Base-by-base conservation (phyloP, 2,797 vertebrate genomes). In the Gila robusta region DNA sequence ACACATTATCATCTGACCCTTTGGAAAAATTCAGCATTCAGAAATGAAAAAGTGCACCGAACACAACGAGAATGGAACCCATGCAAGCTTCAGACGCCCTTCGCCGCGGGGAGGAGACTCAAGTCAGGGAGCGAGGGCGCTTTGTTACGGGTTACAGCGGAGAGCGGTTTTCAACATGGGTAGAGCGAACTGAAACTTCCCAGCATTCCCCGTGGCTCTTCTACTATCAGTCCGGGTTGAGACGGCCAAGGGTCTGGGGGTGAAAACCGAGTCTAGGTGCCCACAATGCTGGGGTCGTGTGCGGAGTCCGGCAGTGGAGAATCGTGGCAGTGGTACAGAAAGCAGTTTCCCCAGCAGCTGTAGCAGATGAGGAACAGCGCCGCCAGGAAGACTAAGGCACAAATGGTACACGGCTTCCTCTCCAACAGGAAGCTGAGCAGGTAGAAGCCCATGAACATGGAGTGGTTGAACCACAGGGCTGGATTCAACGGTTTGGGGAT, bases 371-470 rank as follows among this genome's bases (percentile, higher is more conserved):
- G 98, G 90, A 99, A 98, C 3, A 99, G 94, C 84, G 98, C 98
- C 64, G 98, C 98, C 87, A 99, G 96, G 93, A 99, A 99, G 90
- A 99, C 98, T 96, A 99, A 96, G 96, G 98, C 98, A 95, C 98
- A 99, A 92, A 99, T 99, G 16, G 98, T 99, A 96, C 98, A 99
- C 86, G 98, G 98, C 91, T 99, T 99, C 94, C 98, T 96, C 94
- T 99, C 98, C 96, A 99, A 94, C 91, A 99, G 95, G 93, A 99
- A 99, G 96, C 98, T 99, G 92, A 99, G 97, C 93, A 99, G 95
- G 94, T 99, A 99, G 95, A 99, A 99, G 93, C 98, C 98, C 98
- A 99, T 99, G 92, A 99, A 99, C 97, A 99, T 97, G 78, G 98
- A 99, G 95, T 99, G 98, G 93, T 96, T 99, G 95, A 99, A 99